phyloP scores from a whole-genome alignment of 2,113 vertebrate species.

The Clarias macrocephalus region DNA sequence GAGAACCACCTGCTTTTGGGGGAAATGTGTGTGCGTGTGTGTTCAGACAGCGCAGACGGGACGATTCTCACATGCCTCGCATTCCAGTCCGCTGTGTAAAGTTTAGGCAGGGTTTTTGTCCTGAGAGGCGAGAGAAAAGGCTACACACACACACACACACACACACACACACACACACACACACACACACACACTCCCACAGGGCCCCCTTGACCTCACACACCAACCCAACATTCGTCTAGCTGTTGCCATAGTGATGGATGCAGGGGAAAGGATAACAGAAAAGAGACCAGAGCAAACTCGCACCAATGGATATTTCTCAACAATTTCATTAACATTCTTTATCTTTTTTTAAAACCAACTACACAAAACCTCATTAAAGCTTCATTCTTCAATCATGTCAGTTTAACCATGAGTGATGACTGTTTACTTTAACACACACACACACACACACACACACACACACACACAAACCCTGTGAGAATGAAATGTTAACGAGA shows the following conservation, averaged over 20 bases:
- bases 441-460: neutral
- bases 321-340: neutral
- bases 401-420: neutral
- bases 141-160: slow-evolving; percentile 25
- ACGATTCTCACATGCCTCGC: slow-evolving; percentile 36
- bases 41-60: neutral
- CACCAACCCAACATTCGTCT: slow-evolving; percentile 9
- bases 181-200: slow-evolving; percentile 11
- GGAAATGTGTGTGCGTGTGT: neutral
- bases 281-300: neutral
- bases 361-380: neutral
- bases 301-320: neutral
- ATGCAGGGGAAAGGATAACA: slow-evolving; percentile 21
- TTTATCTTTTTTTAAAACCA: neutral
- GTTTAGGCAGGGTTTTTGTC: slow-evolving; percentile 39
- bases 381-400: neutral
- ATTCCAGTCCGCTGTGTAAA: slow-evolving; percentile 47
- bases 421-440: neutral
- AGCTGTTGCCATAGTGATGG: slow-evolving; percentile 34
- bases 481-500: neutral
- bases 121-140: slow-evolving; percentile 30
- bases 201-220: slow-evolving; percentile 24
- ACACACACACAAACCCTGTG: neutral
- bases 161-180: slow-evolving; percentile 33
- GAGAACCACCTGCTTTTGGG: slow-evolving; percentile 30